A percentile compares a stretch with the other conserved stretches of the same genome.
Evolutionary conservation across 1,140 invertebrate genomes (phyloP).

Genomic region (Ostrea denselamellosa): DNA sequence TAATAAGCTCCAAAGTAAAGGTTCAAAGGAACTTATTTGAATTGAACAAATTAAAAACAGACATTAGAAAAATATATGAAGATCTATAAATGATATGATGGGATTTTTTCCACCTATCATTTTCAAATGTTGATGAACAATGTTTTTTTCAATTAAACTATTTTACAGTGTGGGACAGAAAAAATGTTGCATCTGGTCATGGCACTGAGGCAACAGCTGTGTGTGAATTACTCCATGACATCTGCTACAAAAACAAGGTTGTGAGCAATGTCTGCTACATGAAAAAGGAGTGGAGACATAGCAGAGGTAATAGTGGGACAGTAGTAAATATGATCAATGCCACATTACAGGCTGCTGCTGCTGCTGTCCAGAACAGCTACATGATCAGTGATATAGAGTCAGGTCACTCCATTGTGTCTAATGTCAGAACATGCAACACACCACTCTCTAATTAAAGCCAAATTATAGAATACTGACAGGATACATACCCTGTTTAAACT

Average conservation of each 20-base stretch:
- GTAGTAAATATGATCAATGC: neutral
- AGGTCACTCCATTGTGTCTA: neutral
- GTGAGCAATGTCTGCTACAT: neutral
- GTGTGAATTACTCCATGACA: neutral
- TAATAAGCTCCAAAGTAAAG: no score
- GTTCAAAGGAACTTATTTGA: no score
- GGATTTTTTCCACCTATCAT: no score
- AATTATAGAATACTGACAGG: neutral
- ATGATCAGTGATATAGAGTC: neutral
- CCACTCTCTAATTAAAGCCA: neutral
- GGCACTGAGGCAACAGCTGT: conserved; percentile 3
- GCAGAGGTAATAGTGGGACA: neutral
- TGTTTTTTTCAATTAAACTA: no score
- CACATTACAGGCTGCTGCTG: neutral
- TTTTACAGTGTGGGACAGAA: neutral
- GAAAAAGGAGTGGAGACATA: neutral
- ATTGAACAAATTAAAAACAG: no score
- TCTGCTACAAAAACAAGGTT: conserved; percentile 5
- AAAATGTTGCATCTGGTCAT: neutral
- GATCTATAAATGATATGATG: no score
- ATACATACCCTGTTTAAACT: neutral
- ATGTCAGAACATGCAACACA: neutral
- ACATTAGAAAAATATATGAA: no score
- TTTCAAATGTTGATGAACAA: no score
- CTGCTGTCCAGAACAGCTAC: neutral